Evolutionary conservation across 2,113 vertebrate species (phyloP), one percentile per base, ranked within the genome.

Genomic region (Cryptomyrus ogoouensis): DNA sequence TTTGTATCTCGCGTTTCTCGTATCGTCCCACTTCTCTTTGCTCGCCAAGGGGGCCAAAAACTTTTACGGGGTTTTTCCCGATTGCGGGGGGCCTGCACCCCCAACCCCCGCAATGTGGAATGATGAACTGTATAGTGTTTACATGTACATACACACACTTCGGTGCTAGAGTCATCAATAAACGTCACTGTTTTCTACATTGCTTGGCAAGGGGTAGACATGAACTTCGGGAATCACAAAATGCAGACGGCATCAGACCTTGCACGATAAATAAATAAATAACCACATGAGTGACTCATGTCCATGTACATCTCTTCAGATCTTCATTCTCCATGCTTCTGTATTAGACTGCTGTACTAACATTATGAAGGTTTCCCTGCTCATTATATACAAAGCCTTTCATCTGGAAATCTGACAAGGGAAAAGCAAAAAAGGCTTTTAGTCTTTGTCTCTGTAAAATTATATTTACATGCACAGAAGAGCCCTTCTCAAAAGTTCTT

Each of bases 401-500:
- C 77, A 89, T 89, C 46, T 89, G 31, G 6, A 89, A 83, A 89
- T 89, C 88, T 27, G 21, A 89, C 35, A 89, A 89, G 44, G n/a
- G 62, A 49, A 31, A 47, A 21, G 70, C 83, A 47, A 91, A 56
- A 83, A 74, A 53, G 35, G 83, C 88, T 66, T 56, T 88, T 21
- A 88, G 88, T 80, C 80, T 86, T 91, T 77, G 62, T 27, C 85
- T 56, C n/a, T 56, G 83, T 66, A 80, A 89, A 85, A 88, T 83
- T 77, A 10, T 88, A 88, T 62, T 89, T 80, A 80, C 74, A 39
- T 80, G 88, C 83, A 80, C 49, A 31, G 87, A 88, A 86, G 39
- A 83, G 19, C 70, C 35, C 85, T 91, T 90, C 90, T 89, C 50
- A 47, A 53, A 89, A 58, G 88, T 92, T 88, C 88, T 90, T 90